These are phyloP conservation scores for Erinaceus europaeus DNA, from an alignment of 2,113 vertebrate species.

Conservation along the genomic window DNA sequence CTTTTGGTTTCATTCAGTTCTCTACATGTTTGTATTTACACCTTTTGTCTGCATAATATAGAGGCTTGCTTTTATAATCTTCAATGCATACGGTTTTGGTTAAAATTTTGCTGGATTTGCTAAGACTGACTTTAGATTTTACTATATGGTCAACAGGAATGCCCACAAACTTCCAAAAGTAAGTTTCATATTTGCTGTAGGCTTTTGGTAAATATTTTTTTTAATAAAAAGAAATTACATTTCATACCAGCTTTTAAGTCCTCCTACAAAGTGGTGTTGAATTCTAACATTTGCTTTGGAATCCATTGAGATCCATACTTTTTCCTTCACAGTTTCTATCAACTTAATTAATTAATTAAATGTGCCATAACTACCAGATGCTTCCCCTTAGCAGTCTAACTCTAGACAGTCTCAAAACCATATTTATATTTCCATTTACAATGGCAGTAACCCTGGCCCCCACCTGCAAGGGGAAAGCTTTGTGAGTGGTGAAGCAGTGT, in stretches of 20 bases:
- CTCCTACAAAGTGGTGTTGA: neutral
- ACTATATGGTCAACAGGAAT: neutral
- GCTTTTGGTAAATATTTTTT: neutral
- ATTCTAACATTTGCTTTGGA: constrained; percentile 48
- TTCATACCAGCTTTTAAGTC: too few species aligned
- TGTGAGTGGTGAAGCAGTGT: too few species aligned
- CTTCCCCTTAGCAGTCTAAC: neutral
- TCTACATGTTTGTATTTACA: neutral
- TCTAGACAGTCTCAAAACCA: neutral
- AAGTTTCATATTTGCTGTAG: constrained; percentile 5
- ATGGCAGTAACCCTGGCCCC: too few species aligned
- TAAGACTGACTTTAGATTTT: neutral
- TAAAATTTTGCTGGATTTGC: too few species aligned
- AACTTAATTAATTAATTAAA: neutral
- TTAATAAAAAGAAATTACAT: constrained; percentile 7
- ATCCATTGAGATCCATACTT: neutral
- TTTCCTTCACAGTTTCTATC: neutral
- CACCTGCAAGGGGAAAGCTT: too few species aligned
- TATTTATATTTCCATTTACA: neutral
- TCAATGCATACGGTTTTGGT: neutral
- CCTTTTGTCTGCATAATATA: neutral
- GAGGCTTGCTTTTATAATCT: constrained; percentile 1
- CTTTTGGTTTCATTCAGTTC: constrained; percentile 5
- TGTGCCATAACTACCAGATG: neutral
- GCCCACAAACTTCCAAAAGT: neutral